A percentile compares a stretch with the other conserved stretches of the same genome.
These are phyloP conservation scores for Gonioctena quinquepunctata DNA, from an alignment of 1,140 invertebrate species.

Conservation along the genomic window DNA sequence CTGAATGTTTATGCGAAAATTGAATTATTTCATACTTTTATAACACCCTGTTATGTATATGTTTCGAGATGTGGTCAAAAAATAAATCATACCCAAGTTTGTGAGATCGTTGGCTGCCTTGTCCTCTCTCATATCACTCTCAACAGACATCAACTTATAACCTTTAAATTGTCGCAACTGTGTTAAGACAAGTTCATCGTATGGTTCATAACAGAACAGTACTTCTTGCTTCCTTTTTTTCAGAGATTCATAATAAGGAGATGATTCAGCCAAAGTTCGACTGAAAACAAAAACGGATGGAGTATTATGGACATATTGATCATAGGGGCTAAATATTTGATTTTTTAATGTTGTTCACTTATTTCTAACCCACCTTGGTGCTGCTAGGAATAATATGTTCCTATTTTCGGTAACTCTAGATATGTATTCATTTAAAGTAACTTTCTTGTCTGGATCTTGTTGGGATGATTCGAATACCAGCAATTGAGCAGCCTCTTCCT, in stretches of 20 bases:
- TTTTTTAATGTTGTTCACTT: not conserved
- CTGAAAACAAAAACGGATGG: slow-evolving; percentile 60
- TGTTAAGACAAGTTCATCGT: slow-evolving; percentile 94
- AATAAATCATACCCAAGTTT: slow-evolving; percentile 54
- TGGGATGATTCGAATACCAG: slow-evolving; percentile 91
- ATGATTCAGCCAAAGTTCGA: slow-evolving; percentile 86
- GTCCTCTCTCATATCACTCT: slow-evolving; percentile 89
- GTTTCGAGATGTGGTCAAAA: too few species aligned
- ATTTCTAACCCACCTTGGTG: slow-evolving; percentile 80
- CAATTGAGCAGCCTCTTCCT: slow-evolving; percentile 91
- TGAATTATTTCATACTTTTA: too few species aligned
- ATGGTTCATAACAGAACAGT: slow-evolving; percentile 92
- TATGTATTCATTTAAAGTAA: slow-evolving; percentile 85
- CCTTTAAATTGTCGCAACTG: slow-evolving; percentile 84
- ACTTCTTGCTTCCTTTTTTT: slow-evolving; percentile 88
- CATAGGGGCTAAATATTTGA: not conserved
- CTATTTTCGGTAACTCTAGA: slow-evolving; percentile 71
- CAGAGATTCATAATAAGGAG: slow-evolving; percentile 93
- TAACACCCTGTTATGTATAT: too few species aligned
- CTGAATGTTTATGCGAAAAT: too few species aligned
- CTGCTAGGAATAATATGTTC: slow-evolving; percentile 91
- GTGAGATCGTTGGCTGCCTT: slow-evolving; percentile 62
- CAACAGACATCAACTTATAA: slow-evolving; percentile 83
- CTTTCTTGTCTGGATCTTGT: slow-evolving; percentile 70
- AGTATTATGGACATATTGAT: not conserved